phyloP scores from a whole-genome alignment of 2,888 invertebrate genomes.

The Mamestra brassicae region DNA sequence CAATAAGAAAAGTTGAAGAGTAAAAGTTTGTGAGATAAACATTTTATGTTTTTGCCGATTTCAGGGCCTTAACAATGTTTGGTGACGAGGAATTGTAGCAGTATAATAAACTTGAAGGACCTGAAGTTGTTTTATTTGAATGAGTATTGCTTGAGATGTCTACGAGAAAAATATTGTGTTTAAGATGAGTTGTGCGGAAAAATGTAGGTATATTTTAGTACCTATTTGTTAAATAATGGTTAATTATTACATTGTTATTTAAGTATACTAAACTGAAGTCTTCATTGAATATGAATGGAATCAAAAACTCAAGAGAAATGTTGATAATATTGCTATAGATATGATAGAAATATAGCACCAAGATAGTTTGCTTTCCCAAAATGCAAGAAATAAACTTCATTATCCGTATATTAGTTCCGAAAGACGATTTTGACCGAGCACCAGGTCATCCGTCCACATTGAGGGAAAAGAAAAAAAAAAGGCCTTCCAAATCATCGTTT shows the following conservation, averaged over 20 bases:
- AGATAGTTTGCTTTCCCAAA: too few species aligned
- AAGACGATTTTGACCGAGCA: neutral
- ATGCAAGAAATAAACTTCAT: neutral
- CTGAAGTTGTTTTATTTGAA: constrained; percentile 48
- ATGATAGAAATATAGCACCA: too few species aligned
- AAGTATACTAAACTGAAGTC: too few species aligned
- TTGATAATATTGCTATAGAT: too few species aligned
- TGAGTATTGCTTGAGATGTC: constrained; percentile 30
- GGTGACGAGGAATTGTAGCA: constrained; percentile 49
- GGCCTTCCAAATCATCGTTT: too few species aligned
- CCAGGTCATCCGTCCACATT: too few species aligned
- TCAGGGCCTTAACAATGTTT: constrained; percentile 47
- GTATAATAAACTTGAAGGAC: constrained; percentile 49
- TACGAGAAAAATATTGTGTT: constrained; percentile 13
- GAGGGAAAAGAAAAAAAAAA: too few species aligned
- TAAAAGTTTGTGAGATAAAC: constrained; percentile 60
- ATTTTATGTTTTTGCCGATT: constrained; percentile 58
- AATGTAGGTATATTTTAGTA: neutral
- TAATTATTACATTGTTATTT: too few species aligned
- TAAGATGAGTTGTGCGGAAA: neutral
- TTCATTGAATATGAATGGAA: too few species aligned
- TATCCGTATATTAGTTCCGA: too few species aligned
- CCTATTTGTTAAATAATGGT: too few species aligned
- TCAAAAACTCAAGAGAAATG: too few species aligned
- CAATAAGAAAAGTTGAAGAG: constrained; percentile 58